Base-by-base conservation (phyloP, 1,140 invertebrate species). In the Temnothorax curvispinosus region DNA sequence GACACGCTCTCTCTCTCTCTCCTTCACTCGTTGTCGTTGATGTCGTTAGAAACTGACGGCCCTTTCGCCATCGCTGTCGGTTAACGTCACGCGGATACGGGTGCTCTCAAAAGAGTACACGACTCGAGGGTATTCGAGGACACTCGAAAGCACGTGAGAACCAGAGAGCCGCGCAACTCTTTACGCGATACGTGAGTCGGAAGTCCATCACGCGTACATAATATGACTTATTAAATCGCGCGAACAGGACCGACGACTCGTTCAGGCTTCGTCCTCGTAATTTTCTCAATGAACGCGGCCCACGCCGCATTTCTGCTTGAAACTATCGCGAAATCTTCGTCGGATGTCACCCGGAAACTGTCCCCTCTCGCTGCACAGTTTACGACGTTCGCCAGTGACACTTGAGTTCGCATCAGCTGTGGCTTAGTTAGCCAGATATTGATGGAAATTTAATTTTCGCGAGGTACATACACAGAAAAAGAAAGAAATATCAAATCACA, bases 11-110 rank as follows among this genome's bases (percentile, higher is more conserved):
- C 54, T 60, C 62, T 35, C 75, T 41, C 27, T 1, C 38, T 44
- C 38, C 13, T 3, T 21, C 9, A 15, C 18, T 13, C 27, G 21
- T 21, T 38, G 32, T 11, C 32, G 21, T 21, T 21, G 35, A 13
- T 50, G 38, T 52, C 21, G 50, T 21, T 90, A 72, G 44, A 52
- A 90, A 86, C 62, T 88, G 52, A 32, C 21, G 21, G 80, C 76
- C 81, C 75, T 88, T 88, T 82, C 86, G 35, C 15, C 71, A 65
- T n/a, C 35, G 62, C 15, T 3, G 41, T 71, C 72, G 60, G 3
- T 90, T 82, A 60, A 50, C 41, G 27, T 52, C 47, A 62, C 21
- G 56, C 67, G 35, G 82, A 87, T 72, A 89, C 65, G 8, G 21
- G 47, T 18, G 8, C 44, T 81, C 74, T 44, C 65, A 41, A 69